Conservation (phyloP, 2,797 vertebrate genomes). For the Eulemur rubriventer region DNA sequence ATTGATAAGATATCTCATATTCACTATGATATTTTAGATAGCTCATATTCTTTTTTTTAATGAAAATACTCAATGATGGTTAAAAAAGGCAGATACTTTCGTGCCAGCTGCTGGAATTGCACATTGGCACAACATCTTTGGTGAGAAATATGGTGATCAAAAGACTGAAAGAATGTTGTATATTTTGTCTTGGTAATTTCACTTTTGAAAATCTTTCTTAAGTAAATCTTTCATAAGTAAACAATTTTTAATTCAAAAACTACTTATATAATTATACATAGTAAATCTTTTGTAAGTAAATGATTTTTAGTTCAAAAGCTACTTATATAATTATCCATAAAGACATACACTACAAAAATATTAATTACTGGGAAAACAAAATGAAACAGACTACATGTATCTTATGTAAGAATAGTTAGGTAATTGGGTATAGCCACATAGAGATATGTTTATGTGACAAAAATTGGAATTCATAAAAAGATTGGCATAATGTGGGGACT, state of each 20-base stretch:
- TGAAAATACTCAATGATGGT: background rate
- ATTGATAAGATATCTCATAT: background rate
- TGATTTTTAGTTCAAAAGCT: background rate
- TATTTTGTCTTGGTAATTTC: background rate
- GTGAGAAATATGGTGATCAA: background rate
- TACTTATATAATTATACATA: background rate
- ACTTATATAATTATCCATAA: background rate
- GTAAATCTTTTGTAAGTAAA: background rate
- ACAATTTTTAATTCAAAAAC: background rate
- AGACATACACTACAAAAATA: background rate
- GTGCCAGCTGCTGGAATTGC: background rate
- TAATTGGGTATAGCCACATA: background rate
- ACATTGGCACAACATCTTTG: background rate
- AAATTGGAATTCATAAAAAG: background rate
- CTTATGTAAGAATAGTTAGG: background rate
- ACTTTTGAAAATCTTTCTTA: background rate
- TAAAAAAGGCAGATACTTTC: background rate
- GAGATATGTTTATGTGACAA: background rate
- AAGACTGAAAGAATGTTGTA: conserved; percentile 1
- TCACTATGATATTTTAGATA: background rate
- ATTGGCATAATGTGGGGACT: background rate
- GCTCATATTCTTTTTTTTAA: background rate
- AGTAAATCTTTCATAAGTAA: conserved; percentile 19
- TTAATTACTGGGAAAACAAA: conserved; percentile 31
- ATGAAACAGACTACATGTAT: background rate